Conservation (phyloP, 2,113 vertebrate species). For the Cyrtonyx montezumae region DNA sequence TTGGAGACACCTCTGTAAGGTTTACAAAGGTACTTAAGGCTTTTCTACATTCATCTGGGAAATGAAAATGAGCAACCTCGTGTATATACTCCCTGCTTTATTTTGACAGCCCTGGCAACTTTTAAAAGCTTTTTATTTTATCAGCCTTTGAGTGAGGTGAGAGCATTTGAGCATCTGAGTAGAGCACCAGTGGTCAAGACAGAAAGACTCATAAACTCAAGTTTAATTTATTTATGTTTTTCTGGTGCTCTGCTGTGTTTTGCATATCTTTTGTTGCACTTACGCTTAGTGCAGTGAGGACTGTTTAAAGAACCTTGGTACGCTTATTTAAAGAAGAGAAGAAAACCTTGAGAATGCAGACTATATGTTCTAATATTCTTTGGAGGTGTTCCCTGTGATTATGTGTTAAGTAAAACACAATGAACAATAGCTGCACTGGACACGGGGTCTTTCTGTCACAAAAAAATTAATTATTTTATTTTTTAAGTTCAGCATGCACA, state of each 20-base stretch:
- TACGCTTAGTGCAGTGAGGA: conserved; percentile 11
- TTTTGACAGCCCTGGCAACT: neutral
- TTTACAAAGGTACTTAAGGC: neutral
- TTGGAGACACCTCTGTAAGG: neutral
- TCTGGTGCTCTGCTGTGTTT: conserved; percentile 25
- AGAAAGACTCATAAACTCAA: neutral
- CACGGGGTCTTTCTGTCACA: neutral
- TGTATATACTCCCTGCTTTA: neutral
- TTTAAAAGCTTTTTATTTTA: neutral
- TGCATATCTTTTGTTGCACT: conserved; percentile 33
- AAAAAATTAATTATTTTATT: neutral
- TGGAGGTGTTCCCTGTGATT: neutral
- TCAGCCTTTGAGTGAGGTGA: neutral
- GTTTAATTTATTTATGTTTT: neutral
- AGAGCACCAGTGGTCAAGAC: neutral
- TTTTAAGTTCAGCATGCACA: neutral
- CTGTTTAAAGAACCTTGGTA: conserved; percentile 25
- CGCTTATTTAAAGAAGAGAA: conserved; percentile 33
- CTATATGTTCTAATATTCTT: neutral
- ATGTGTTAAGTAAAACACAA: neutral
- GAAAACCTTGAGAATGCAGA: neutral
- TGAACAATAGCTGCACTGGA: neutral
- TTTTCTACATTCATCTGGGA: neutral
- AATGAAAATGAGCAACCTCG: rapidly evolving
- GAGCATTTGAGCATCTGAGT: neutral